Evolutionary conservation across 23 tunicate genomes (phyloP).

Genomic region (Clavelina lepadiformis): DNA sequence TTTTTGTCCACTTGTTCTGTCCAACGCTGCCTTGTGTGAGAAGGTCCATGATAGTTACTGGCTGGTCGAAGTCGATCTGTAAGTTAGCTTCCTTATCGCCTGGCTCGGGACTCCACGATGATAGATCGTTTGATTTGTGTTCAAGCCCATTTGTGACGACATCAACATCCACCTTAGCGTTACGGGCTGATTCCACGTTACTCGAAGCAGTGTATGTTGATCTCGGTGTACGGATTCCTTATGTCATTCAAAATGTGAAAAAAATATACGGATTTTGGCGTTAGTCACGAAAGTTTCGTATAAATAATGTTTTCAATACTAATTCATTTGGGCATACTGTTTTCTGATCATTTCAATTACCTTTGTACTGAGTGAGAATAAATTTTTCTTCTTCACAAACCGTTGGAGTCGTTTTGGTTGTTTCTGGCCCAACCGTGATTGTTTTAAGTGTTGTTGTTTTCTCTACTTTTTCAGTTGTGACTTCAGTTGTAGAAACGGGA

Average conservation of each 20-base stretch:
- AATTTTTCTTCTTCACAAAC: slow-evolving; percentile 51
- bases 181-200: slow-evolving; percentile 30
- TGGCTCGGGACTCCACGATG: slow-evolving; percentile 37
- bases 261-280: not conserved
- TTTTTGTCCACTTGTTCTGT: slow-evolving; percentile 39
- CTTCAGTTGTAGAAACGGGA: slow-evolving; percentile 7
- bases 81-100: slow-evolving; percentile 37
- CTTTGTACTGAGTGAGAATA: slow-evolving; percentile 57
- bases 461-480: slow-evolving; percentile 30
- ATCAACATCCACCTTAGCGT: slow-evolving; percentile 39
- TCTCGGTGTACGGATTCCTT: slow-evolving; percentile 46
- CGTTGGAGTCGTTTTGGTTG: slow-evolving; percentile 2
- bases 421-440: slow-evolving; percentile 13
- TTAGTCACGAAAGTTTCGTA: too few relatives aligned
- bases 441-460: slow-evolving; percentile 25
- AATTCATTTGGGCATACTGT: too few relatives aligned
- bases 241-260: not conserved
- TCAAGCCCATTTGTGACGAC: slow-evolving; percentile 22
- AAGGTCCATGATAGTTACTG: slow-evolving; percentile 29
- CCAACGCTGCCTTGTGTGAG: slow-evolving; percentile 36
- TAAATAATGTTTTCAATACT: too few relatives aligned
- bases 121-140: not conserved
- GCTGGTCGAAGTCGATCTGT: slow-evolving; percentile 31
- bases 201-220: slow-evolving; percentile 56
- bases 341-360: too few relatives aligned